These are phyloP conservation scores for Microcebus tavaratra DNA, from an alignment of 2,113 vertebrate genomes.

Conservation along the genomic window DNA sequence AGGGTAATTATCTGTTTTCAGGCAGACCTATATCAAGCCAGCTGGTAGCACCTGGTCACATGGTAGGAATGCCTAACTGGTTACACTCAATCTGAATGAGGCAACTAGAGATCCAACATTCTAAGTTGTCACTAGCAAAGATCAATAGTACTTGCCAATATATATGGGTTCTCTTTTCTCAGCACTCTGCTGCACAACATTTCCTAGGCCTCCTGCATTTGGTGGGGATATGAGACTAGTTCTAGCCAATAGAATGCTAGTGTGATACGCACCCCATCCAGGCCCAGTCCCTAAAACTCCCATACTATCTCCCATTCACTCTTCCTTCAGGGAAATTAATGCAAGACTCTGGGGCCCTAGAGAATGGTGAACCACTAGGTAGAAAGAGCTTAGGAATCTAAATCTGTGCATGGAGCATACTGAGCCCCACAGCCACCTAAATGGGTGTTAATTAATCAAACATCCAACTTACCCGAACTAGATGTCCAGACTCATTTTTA, in stretches of 20 bases:
- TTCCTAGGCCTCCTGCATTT: neutral
- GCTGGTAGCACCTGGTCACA: neutral
- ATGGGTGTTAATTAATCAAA: neutral
- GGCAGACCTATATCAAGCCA: neutral
- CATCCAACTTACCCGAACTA: neutral
- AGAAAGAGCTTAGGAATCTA: neutral
- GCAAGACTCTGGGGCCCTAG: neutral
- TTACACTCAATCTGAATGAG: neutral
- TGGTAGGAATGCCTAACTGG: neutral
- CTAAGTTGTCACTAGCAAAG: neutral
- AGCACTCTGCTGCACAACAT: neutral
- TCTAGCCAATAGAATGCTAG: neutral
- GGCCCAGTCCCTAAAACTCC: neutral
- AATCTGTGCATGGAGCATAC: neutral
- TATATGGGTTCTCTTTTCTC: neutral
- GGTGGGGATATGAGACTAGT: neutral
- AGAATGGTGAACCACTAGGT: neutral
- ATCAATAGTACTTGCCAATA: neutral
- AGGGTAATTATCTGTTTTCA: neutral
- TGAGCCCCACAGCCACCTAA: neutral
- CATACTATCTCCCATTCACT: neutral
- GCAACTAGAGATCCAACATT: neutral
- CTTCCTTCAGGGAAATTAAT: neutral
- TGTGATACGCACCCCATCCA: too few relatives aligned
- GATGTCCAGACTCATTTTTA: neutral